Base-by-base conservation (phyloP, 2,797 vertebrate species). In the Megaceryle alcyon region DNA sequence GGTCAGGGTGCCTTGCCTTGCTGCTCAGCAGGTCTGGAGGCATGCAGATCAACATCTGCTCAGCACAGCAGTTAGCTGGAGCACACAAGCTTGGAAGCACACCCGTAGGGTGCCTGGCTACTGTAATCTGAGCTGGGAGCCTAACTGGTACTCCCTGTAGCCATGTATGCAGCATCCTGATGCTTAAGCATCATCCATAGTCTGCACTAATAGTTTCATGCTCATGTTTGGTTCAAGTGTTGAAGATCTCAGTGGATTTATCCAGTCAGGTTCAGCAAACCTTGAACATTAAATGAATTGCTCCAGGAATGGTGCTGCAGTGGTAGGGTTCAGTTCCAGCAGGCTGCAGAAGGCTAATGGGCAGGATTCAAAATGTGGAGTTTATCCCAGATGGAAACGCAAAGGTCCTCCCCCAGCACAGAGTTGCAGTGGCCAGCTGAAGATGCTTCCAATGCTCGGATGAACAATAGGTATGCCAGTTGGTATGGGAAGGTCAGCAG, bases 151-250 rank as follows among this genome's bases (percentile, higher is more conserved):
- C 26, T 80, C 54, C 14, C 26, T 23, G 17, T 69, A 84, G 75
- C 53, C 14, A 1, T 11, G 12, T 59, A 12, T 65, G 60, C 43
- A 77, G 60, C 44, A 13, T 77, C 69, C 49, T 41, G 31, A 53
- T 29, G 28, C 49, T 84, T 76, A 53, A 82, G n/a, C 46, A 46
- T 43, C 28, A 14, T 21, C 60, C 2, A 1, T 21, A 64, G 54
- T 25, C 61, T 46, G 43, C 69, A 13, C 16, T 11, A 6, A 33
- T 14, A 39, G 23, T 61, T 90, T 37, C 4, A 7, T 18, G 4
- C 10, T 77, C 21, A 0, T 0, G 1, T 43, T 73, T 21, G 3
- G 39, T 80, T 90, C 1, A 2, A 12, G 39, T 71, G 72, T 48
- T 78, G 39, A 35, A 80, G n/a, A 22, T 85, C 22, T 51, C 35